These are phyloP conservation scores for Andrena flavipes DNA, from an alignment of 2,888 invertebrate genomes.

Conservation along the genomic window DNA sequence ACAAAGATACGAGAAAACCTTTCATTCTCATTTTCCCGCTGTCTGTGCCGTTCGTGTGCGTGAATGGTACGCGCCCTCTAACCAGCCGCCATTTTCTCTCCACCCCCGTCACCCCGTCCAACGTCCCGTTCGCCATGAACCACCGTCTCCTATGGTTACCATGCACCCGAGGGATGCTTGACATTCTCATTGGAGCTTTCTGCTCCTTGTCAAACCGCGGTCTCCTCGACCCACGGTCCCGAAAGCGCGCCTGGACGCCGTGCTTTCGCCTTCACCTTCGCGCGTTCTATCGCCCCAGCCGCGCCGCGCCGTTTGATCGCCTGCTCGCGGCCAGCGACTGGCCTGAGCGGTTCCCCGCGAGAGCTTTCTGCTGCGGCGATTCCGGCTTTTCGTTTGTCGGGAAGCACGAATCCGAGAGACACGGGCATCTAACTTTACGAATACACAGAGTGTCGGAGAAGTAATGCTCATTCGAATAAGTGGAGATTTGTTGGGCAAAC, in stretches of 20 bases:
- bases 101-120: constrained; percentile 65
- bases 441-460: background rate
- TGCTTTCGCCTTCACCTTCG: background rate
- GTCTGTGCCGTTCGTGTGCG: constrained; percentile 56
- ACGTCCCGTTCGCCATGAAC: constrained; percentile 71
- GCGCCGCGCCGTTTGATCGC: background rate
- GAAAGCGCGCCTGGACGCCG: constrained; percentile 14
- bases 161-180: constrained; percentile 73
- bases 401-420: background rate
- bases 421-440: background rate
- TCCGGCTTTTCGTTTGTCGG: background rate
- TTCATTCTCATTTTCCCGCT: constrained; percentile 69
- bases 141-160: constrained; percentile 76
- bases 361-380: constrained; percentile 4
- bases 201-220: constrained; percentile 53
- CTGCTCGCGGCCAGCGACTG: background rate
- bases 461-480: background rate
- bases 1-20: constrained; percentile 66
- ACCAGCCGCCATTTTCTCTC: constrained; percentile 78
- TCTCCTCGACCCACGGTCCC: constrained; percentile 25
- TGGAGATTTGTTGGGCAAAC: background rate
- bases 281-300: background rate
- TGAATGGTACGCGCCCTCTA: constrained; percentile 64
- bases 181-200: constrained; percentile 73
- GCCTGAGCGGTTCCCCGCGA: constrained; percentile 9